A percentile compares a stretch with the other conserved stretches of the same genome.
These are phyloP conservation scores for Sebastiscus tertius DNA, from an alignment of 2,797 vertebrate genomes.

Conservation along the genomic window DNA sequence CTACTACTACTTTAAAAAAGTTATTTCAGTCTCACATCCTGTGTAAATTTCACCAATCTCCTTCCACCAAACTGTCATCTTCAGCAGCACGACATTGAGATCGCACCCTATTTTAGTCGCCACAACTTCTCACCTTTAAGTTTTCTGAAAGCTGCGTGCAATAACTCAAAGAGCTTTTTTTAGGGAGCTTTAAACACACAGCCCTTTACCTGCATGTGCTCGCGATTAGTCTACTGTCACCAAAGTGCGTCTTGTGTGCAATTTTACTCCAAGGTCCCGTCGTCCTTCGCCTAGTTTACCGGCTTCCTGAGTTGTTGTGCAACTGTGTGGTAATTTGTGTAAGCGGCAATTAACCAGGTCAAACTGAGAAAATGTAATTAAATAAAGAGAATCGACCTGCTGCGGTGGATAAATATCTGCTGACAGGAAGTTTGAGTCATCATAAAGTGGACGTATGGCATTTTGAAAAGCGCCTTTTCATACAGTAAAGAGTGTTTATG, in stretches of 20 bases:
- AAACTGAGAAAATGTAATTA: slow-evolving; percentile 19
- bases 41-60: not conserved
- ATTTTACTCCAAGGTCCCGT: slow-evolving; percentile 57
- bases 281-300: slow-evolving; percentile 65
- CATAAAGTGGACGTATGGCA: not conserved
- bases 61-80: not conserved
- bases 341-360: slow-evolving; percentile 54
- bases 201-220: slow-evolving; percentile 14
- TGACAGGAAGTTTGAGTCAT: not conserved
- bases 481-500: not conserved
- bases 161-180: slow-evolving; percentile 45
- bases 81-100: not conserved
- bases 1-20: not conserved
- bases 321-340: slow-evolving; percentile 44
- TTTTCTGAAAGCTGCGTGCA: slow-evolving; percentile 8
- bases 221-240: slow-evolving; percentile 56
- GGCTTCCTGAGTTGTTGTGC: slow-evolving; percentile 11
- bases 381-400: not conserved
- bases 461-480: slow-evolving; percentile 7
- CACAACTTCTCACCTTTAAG: slow-evolving; percentile 5
- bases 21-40: not conserved
- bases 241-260: slow-evolving; percentile 19
- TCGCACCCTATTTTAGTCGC: not conserved
- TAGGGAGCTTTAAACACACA: slow-evolving; percentile 9
- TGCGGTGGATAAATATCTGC: not conserved